These are phyloP conservation scores for Hydrophis major DNA, from an alignment of 2,797 vertebrate species.

Conservation along the genomic window DNA sequence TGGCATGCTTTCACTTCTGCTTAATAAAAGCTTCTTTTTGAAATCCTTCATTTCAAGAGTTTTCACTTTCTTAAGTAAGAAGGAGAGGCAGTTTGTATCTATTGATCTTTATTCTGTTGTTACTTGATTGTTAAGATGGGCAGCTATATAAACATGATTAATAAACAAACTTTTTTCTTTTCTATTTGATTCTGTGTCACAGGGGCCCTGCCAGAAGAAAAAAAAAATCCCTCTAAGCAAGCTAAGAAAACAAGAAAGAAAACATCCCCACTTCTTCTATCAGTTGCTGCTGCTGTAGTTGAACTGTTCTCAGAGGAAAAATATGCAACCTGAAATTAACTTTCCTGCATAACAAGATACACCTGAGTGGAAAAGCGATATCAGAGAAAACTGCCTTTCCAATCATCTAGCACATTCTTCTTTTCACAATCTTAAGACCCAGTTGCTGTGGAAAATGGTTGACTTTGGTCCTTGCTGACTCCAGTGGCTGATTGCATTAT, in stretches of 20 bases:
- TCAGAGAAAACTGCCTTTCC: not conserved
- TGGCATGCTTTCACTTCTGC: too few species aligned
- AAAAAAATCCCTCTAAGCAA: not conserved
- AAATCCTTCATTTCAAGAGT: too few species aligned
- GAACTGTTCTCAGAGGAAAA: not conserved
- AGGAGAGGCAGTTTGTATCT: not conserved
- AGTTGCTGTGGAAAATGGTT: not conserved
- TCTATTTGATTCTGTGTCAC: not conserved
- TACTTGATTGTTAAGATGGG: not conserved
- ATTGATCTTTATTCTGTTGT: not conserved
- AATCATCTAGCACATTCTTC: not conserved
- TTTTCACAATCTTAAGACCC: not conserved
- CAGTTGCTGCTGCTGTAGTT: not conserved
- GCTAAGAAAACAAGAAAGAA: not conserved
- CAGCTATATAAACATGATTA: not conserved
- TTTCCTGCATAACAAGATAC: not conserved
- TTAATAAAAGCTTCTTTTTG: too few species aligned
- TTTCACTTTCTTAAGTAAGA: too few species aligned
- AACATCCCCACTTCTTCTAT: not conserved
- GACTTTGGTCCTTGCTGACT: not conserved
- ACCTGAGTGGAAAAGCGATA: not conserved
- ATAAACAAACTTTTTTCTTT: not conserved
- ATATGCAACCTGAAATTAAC: not conserved
- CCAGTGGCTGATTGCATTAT: not conserved
- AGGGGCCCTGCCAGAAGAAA: not conserved